Evolutionary conservation across 2,113 vertebrate species (phyloP), one percentile per base, ranked within the genome.

Genomic region (Diadophis punctatus): DNA sequence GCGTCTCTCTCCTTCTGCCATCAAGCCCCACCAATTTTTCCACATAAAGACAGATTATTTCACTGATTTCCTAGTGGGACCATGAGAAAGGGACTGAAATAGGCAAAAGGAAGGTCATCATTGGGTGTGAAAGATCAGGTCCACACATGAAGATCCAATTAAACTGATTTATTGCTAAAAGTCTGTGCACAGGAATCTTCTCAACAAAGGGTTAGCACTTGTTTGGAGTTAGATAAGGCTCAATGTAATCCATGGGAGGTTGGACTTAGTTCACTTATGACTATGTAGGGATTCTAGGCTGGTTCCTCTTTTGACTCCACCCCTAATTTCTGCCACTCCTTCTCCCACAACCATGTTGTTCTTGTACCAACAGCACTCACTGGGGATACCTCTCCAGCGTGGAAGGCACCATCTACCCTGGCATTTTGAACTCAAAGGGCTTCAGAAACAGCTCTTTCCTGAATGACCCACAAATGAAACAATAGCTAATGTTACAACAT

Each of bases 51-150:
- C 51, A 56, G 9, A 68, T 52, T 7, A 88, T 86, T 22, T 52
- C 68, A 7, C n/a, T n/a, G 18, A 53, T 53, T 94, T 91, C 60
- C 86, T 85, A 89, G n/a, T 92, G 68, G 8, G 93, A 92, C 93
- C 90, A 86, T 48, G 92, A 88, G 92, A 6, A 86, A 18, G 58
- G 94, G 92, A 90, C 5, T 80, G 95, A 93, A 94, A 96, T 94
- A 94, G 93, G 68, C 92, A 93, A 94, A 94, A 90, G 43, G 0
- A 93, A 94, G 90, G 56, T 60, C 56, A 9, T 58, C 1, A 2
- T 58, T 58, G 22, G 56, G 23, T 5, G 0, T 23, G 56, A 58
- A 58, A 25, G 56, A 58, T 58, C 23, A 58, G 22, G 2, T 8
- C 56, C 56, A 58, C 22, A 8, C 8, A 9, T 25, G 56, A 58